Evolutionary conservation across 2,797 vertebrate genomes (phyloP).

Genomic region (Gastrophryne carolinensis): DNA sequence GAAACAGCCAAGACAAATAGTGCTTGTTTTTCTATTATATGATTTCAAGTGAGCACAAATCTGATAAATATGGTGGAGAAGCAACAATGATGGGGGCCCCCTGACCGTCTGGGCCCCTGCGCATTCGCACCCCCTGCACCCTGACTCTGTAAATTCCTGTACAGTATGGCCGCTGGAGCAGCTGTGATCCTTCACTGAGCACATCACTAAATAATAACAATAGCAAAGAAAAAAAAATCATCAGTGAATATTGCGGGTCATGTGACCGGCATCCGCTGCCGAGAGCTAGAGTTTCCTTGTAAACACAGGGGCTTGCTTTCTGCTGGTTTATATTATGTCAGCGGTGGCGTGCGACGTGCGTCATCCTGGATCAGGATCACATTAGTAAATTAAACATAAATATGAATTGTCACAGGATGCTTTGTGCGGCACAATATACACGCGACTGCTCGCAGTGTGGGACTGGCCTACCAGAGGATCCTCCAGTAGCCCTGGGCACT

Average conservation of each 20-base stretch:
- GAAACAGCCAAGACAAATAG: no score
- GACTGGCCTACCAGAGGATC: no score
- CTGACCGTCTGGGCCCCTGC: no score
- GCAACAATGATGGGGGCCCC: no score
- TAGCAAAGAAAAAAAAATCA: slow-evolving; percentile 65
- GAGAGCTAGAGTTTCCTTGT: neutral
- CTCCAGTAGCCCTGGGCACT: no score
- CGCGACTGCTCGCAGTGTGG: no score
- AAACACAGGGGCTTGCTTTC: neutral
- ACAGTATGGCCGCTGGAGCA: no score
- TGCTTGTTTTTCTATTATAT: no score
- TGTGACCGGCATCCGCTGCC: slow-evolving; percentile 51
- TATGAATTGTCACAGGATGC: slow-evolving; percentile 34
- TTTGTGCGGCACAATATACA: slow-evolving; percentile 44
- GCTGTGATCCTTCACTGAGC: slow-evolving; percentile 62
- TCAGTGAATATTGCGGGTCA: slow-evolving; percentile 66
- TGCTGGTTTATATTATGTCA: neutral
- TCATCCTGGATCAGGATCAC: neutral
- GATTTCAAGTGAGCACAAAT: no score
- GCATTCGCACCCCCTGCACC: no score
- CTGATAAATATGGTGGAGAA: no score
- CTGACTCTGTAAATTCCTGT: no score
- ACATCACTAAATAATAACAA: slow-evolving; percentile 72
- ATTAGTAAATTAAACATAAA: slow-evolving; percentile 22
- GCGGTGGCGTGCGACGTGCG: neutral